Conservation (phyloP, 2,888 invertebrate species). For the Volucella inanis region DNA sequence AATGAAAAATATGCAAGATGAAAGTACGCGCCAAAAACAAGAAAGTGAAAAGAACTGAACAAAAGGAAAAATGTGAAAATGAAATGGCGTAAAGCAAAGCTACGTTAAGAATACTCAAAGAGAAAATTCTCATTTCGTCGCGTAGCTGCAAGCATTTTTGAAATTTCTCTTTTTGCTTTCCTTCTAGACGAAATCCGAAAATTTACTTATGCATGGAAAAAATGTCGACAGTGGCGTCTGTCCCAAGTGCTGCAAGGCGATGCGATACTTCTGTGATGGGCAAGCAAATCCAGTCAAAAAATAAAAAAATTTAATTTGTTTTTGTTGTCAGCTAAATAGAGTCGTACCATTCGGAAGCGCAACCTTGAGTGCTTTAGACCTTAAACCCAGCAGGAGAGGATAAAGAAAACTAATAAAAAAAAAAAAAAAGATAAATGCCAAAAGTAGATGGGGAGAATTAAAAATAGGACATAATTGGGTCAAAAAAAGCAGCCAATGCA, state of each 20-base stretch:
- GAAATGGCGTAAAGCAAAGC: constrained; percentile 15
- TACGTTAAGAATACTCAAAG: constrained; percentile 38
- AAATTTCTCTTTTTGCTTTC: constrained; percentile 26
- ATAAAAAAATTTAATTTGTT: constrained; percentile 37
- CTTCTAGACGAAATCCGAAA: constrained; percentile 37
- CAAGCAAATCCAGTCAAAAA: constrained; percentile 23
- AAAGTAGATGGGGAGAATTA: no score
- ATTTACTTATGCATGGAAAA: constrained; percentile 44
- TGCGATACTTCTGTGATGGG: background rate
- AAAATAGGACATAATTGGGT: no score
- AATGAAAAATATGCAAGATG: constrained; percentile 43
- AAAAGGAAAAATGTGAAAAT: constrained; percentile 1
- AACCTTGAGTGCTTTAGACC: background rate
- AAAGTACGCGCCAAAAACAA: constrained; percentile 23
- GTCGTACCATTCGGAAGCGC: background rate
- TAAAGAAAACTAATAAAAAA: no score
- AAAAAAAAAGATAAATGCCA: no score
- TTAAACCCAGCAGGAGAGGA: no score
- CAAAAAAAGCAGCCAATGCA: no score
- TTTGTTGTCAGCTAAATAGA: constrained; percentile 23
- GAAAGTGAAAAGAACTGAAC: constrained; percentile 18
- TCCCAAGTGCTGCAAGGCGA: no score
- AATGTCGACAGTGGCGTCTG: no score
- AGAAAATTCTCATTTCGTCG: constrained; percentile 55
- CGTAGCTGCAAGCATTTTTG: constrained; percentile 32